phyloP scores from a whole-genome alignment of 2,888 invertebrate species.

The Meta bourneti region DNA sequence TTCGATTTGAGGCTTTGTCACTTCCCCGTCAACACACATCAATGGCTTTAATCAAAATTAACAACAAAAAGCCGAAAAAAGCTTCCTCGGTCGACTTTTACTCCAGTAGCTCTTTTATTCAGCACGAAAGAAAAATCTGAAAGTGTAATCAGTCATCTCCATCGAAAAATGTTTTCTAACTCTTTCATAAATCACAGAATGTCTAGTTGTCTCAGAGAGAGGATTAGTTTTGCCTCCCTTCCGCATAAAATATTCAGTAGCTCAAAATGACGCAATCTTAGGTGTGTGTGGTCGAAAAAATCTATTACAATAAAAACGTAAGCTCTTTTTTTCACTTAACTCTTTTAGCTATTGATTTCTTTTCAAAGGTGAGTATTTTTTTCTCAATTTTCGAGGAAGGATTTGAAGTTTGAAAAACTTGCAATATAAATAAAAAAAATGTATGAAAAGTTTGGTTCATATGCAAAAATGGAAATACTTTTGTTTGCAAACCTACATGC shows the following conservation, averaged over 20 bases:
- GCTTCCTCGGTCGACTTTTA: neutral
- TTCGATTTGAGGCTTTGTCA: slow-evolving; percentile 15
- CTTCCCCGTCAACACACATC: slow-evolving; percentile 25
- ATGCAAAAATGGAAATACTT: neutral
- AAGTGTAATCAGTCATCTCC: slow-evolving; percentile 57
- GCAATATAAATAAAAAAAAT: slow-evolving; percentile 23
- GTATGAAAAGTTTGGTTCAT: neutral
- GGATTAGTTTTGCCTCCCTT: slow-evolving; percentile 21
- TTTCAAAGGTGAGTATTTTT: slow-evolving; percentile 19
- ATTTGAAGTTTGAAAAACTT: slow-evolving; percentile 12
- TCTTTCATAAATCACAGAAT: slow-evolving; percentile 67
- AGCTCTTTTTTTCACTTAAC: slow-evolving; percentile 45
- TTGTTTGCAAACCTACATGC: neutral
- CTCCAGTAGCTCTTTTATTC: slow-evolving; percentile 26
- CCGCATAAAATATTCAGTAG: slow-evolving; percentile 62
- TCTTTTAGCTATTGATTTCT: slow-evolving; percentile 33
- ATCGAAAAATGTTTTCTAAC: slow-evolving; percentile 57
- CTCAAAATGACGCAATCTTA: slow-evolving; percentile 41
- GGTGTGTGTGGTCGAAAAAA: slow-evolving; percentile 7
- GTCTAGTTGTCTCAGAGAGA: slow-evolving; percentile 42
- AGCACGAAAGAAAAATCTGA: slow-evolving; percentile 15
- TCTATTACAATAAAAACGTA: slow-evolving; percentile 48
- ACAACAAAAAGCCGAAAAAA: slow-evolving; percentile 40
- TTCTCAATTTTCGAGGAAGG: neutral
- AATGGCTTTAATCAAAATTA: slow-evolving; percentile 54